phyloP scores from a whole-genome alignment of 2,113 vertebrate genomes.

The Merops nubicus region DNA sequence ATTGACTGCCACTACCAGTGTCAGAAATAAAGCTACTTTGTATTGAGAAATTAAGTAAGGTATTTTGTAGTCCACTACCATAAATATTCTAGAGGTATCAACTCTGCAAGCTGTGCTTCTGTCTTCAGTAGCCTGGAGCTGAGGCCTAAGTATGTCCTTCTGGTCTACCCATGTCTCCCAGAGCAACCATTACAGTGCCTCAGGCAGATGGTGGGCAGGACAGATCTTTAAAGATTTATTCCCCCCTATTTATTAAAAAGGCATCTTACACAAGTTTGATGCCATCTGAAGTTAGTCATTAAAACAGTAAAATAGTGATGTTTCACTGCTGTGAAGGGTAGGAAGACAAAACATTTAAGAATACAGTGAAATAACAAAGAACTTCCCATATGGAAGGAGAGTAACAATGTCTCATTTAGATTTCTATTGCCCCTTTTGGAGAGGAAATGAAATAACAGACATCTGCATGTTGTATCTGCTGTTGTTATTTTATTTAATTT shows the following conservation, averaged over 20 bases:
- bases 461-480: slow-evolving; percentile 27
- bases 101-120: not conserved
- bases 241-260: not conserved
- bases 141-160: not conserved
- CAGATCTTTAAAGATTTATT: not conserved
- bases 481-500: slow-evolving; percentile 20
- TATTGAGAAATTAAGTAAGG: not conserved
- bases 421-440: slow-evolving; percentile 22
- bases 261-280: not conserved
- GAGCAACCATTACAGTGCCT: not conserved
- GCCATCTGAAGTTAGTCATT: not conserved
- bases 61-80: not conserved
- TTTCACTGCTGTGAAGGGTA: not conserved
- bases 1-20: slow-evolving; percentile 66
- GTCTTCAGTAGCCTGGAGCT: not conserved
- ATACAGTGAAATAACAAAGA: not conserved
- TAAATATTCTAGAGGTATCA: not conserved
- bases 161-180: not conserved
- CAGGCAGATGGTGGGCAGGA: not conserved
- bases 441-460: slow-evolving; percentile 14
- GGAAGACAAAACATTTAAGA: not conserved
- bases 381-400: slow-evolving; percentile 17
- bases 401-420: not conserved
- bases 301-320: not conserved
- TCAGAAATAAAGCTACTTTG: slow-evolving; percentile 72